Base-by-base conservation (phyloP, 1,140 invertebrate genomes). In the Drosophila equinoxialis region DNA sequence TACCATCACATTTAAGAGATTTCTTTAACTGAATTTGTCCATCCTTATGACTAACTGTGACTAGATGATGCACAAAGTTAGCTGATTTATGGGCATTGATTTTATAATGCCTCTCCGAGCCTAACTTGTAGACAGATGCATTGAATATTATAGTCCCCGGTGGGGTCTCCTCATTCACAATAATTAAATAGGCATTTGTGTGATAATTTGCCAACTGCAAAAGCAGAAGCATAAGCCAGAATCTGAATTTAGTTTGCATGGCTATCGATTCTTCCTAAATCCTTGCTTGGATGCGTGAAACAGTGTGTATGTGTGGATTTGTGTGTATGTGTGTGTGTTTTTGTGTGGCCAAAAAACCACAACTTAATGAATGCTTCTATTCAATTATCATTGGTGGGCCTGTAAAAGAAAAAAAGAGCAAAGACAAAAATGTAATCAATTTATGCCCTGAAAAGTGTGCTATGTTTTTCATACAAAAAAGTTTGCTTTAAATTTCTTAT, bases 41-140 rank as follows among this genome's bases (percentile, higher is more conserved):
- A 58, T 93, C 95, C 75, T 95, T 94, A 39, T 94, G 94, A 89
- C 96, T 95, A 30, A 98, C 96, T 68, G 94, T 93, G 48, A 97
- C 93, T 57, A 97, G 93, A 79, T 95, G 95, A 66, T 95, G 94
- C 1, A 97, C 96, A 92, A 97, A 97, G 91, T 95, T 95, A 1
- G 96, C 96, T 26, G 96, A 97, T 71, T 96, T 94, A 74, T 97
- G 95, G 13, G 93, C 93, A 79, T 97, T 96, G 42, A 97, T 95
- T 80, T 95, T 94, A 93, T 97, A 97, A 67, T 94, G 94, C 39
- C 96, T 92, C 77, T 95, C 94, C 10, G 95, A 95, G 65, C 95
- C 95, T 13, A 96, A 92, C 68, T 95, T 94, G 59, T 96, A 96
- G n/a, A 97, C 95, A 3, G 95, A 96, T 7, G 96, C 95, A 92